Base-by-base conservation (phyloP, 2,888 invertebrate genomes). In the Lasioglossum figueresi region DNA sequence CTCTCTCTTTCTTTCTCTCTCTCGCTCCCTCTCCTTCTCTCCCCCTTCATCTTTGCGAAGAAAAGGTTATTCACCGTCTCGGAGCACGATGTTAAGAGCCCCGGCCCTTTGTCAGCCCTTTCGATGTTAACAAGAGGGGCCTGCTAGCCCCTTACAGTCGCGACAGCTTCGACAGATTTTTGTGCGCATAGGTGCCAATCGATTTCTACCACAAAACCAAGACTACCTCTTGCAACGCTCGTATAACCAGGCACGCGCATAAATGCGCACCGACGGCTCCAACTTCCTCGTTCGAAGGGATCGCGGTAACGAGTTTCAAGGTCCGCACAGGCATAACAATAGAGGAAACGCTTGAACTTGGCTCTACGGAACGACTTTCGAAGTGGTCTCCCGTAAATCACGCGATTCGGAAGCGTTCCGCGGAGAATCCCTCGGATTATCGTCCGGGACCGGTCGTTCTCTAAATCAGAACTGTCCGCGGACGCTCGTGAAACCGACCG, bases 31-130 rank as follows among this genome's bases (percentile, higher is more conserved):
- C 45, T 45, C 45, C 16, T 4, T 16, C 16, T 45, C 16, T 45
- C 79, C 52, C 74, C 59, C 27, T 52, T 70, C 40, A 14, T 59
- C 48, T 66, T 71, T 19, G 19, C 31, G 82, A 70, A 77, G 73
- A 83, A 81, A 86, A 79, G 76, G 75, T 84, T 81, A 84, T 90
- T 79, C 86, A 89, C 82, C 85, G 81, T 82, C 82, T 88, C 74
- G 48, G 34, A 56, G 59, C 80, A 82, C 76, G 59, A 81, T 79
- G 77, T 84, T 89, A 83, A 90, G 80, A 84, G 83, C 63, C 56
- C 75, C 74, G 40, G 75, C 80, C 81, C 76, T 87, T 89, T 89
- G 85, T 86, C 81, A 90, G 88, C 86, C 82, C 84, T 90, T 91
- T 89, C 59, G 79, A 79, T 71, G 82, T 84, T 88, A 80, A 88